Percentiles rank a stretch among this genome's conserved stretches.
phyloP scores from a whole-genome alignment of 2,113 vertebrate species.

The Condylura cristata region DNA sequence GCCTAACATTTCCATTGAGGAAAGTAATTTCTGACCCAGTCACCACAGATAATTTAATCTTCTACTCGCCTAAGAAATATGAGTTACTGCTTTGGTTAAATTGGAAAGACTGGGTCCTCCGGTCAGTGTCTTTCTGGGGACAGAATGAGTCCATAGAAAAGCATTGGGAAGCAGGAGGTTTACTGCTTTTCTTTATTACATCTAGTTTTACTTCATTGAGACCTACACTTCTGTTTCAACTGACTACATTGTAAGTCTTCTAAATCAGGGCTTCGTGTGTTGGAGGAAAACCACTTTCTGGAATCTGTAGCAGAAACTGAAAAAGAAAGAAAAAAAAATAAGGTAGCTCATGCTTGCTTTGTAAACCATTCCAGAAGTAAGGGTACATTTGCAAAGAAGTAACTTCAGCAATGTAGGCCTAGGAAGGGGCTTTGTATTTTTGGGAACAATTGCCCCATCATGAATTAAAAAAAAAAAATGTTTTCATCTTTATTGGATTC shows the following conservation, averaged over 20 bases:
- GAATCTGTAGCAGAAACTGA: not conserved
- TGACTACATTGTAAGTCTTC: not conserved
- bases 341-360: not conserved
- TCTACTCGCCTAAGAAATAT: not conserved
- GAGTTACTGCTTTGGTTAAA: not conserved
- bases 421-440: not conserved
- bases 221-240: not conserved
- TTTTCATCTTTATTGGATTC: not conserved
- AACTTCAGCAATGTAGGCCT: not conserved
- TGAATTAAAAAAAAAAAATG: not conserved
- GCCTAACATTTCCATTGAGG: not conserved
- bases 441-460: not conserved
- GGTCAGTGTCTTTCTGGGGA: not conserved
- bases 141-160: not conserved
- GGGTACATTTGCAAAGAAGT: not conserved
- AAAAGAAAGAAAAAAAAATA: not conserved
- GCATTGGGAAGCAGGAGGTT: rapidly evolving
- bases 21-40: not conserved
- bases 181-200: not conserved
- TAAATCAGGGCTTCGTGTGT: not conserved
- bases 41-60: not conserved
- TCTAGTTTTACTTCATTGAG: not conserved
- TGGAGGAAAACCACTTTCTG: not conserved
- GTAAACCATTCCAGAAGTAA: not conserved
- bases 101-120: not conserved